phyloP scores from a whole-genome alignment of 2,888 invertebrate species.

The Gymnocheta viridis region DNA sequence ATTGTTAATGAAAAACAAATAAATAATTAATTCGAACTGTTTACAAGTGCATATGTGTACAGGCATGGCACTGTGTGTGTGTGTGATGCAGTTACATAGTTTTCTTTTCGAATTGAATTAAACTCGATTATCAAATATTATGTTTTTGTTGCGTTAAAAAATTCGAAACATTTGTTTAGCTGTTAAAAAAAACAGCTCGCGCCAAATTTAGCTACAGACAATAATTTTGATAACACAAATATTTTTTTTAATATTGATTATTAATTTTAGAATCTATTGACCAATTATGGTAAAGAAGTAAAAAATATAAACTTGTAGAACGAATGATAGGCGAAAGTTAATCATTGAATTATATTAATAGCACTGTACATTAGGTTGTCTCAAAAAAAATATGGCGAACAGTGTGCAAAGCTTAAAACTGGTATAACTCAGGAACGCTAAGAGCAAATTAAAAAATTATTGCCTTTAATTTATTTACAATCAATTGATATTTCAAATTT shows the following conservation, averaged over 20 bases:
- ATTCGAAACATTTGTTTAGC: conserved; percentile 62
- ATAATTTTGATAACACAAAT: conserved; percentile 3
- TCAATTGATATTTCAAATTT: too few relatives aligned
- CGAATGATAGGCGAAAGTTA: too few relatives aligned
- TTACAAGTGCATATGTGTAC: background rate
- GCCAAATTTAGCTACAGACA: conserved; percentile 51
- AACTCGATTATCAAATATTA: conserved; percentile 34
- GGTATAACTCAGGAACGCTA: too few relatives aligned
- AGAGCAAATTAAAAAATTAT: too few relatives aligned
- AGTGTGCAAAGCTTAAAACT: too few relatives aligned
- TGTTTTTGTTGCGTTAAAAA: conserved; percentile 7
- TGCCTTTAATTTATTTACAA: too few relatives aligned
- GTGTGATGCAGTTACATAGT: background rate
- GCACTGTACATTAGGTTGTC: too few relatives aligned
- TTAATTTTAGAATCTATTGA: conserved; percentile 51
- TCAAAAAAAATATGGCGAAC: too few relatives aligned
- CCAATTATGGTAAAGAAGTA: conserved; percentile 47
- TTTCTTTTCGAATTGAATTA: background rate
- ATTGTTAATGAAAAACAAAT: conserved; percentile 42
- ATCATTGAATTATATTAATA: too few relatives aligned
- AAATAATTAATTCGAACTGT: conserved; percentile 18
- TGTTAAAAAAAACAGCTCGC: too few relatives aligned
- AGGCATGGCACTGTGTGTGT: background rate
- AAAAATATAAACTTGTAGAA: background rate
- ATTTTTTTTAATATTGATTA: conserved; percentile 25